These are phyloP conservation scores for Drosophila erecta DNA, from an alignment of 1,140 invertebrate genomes.

Conservation along the genomic window DNA sequence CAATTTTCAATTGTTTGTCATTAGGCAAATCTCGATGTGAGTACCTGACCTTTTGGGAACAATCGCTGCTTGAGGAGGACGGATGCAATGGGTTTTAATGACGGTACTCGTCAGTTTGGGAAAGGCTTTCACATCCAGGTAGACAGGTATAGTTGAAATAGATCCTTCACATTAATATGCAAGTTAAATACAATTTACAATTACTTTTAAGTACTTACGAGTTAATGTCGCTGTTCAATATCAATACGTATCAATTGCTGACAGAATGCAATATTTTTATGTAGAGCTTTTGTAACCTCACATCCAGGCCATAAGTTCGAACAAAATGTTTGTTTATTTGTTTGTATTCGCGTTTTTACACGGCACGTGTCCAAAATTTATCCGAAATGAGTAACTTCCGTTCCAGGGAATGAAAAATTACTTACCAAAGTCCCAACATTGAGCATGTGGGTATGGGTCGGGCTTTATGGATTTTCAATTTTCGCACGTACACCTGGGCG, in stretches of 20 bases:
- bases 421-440: constrained; percentile 38
- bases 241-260: too few relatives aligned
- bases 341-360: constrained; percentile 38
- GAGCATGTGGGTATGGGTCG: neutral
- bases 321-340: constrained; percentile 43
- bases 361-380: constrained; percentile 65
- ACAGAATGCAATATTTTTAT: too few relatives aligned
- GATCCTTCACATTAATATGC: too few relatives aligned
- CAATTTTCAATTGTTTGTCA: constrained; percentile 58
- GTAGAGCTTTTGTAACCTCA: neutral
- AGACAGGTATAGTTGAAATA: neutral
- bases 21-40: constrained; percentile 35
- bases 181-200: too few relatives aligned
- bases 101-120: constrained; percentile 1
- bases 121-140: neutral
- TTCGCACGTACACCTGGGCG: constrained; percentile 22
- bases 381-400: constrained; percentile 59
- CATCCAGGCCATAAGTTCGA: constrained; percentile 1
- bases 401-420: constrained; percentile 67
- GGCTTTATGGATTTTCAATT: constrained; percentile 61
- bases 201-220: too few relatives aligned
- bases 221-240: too few relatives aligned
- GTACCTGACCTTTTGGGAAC: constrained; percentile 41
- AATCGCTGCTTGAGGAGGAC: neutral
- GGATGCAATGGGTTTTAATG: constrained; percentile 3